Base-by-base conservation (phyloP, 2,797 vertebrate species). In the Cyprinodon diabolis region DNA sequence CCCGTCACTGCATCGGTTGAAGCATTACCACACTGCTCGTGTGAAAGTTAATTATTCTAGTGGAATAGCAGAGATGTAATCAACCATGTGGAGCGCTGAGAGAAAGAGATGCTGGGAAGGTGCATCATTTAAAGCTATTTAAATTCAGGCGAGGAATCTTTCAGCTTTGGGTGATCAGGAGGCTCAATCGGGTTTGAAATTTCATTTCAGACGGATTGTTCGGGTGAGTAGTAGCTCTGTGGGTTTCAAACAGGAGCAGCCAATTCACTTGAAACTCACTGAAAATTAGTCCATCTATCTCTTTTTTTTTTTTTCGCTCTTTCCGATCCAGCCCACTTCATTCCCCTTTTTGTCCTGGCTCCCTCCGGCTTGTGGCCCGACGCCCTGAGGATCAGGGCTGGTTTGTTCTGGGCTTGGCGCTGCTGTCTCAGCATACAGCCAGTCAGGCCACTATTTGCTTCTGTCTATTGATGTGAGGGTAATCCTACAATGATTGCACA, bases 401-500 rank as follows among this genome's bases (percentile, higher is more conserved):
- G 58, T 79, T 85, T 90, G 90, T 83, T 75, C 69, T 72, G 71
- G 73, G 82, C 78, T 77, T 30, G 72, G 40, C 89, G 48, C 30
- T 67, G 90, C 87, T 87, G 87, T 83, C 82, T 93, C 90, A 90
- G 89, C 91, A 84, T 76, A 84, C 75, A 85, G 85, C 74, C 88
- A 84, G 78, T 74, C 69, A 12, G 86, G 77, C 88, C 81, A 79
- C 85, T 84, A 76, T 83, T 71, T 51, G 74, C 82, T 89, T 82
- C 71, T 80, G 89, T 76, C 83, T 79, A 65, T 65, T 89, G 90
- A 81, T 19, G 78, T 90, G 92, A 72, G 92, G 95, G 89, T 92
- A 92, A 94, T 92, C 88, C 89, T 82, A 77, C 65, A 4, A 72
- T 96, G 91, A 98, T 94, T 85, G 77, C 88, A 92, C 91, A 87